These are phyloP conservation scores for Montipora cactus DNA, from an alignment of 64 coral and sea anemone species.

Conservation along the genomic window DNA sequence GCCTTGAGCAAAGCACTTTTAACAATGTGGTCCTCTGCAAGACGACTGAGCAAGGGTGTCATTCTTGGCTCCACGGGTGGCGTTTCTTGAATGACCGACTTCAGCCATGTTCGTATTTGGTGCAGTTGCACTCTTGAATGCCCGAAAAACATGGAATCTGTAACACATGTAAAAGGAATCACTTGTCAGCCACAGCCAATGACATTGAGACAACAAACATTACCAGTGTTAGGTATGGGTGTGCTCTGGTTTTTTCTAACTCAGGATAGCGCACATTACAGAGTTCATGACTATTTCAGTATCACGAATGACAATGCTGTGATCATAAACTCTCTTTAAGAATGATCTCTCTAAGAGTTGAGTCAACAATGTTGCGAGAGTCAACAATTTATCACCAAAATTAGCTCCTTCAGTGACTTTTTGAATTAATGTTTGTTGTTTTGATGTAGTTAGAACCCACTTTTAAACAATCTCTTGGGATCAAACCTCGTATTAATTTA, in stretches of 20 bases:
- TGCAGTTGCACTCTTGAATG: constrained; percentile 11
- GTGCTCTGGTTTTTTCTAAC: not conserved
- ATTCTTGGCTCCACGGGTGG: constrained; percentile 55
- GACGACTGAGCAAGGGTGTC: constrained; percentile 28
- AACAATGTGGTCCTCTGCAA: constrained; percentile 47
- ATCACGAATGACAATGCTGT: not conserved
- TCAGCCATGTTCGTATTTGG: constrained; percentile 71
- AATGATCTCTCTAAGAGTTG: too few species aligned
- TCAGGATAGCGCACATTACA: not conserved
- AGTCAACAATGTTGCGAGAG: not conserved
- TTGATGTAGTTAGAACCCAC: not conserved
- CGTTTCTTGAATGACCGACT: constrained; percentile 61
- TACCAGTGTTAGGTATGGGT: not conserved
- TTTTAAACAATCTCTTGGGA: not conserved
- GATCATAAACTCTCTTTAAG: not conserved
- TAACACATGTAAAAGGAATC: not conserved
- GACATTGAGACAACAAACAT: not conserved
- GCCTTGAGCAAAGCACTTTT: constrained; percentile 59
- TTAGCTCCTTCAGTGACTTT: not conserved
- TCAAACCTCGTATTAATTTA: not conserved
- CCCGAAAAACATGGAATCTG: constrained; percentile 63
- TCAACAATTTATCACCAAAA: not conserved
- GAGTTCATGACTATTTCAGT: not conserved
- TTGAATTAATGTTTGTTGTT: not conserved
- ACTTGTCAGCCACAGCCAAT: too few species aligned